Conservation (phyloP, 2,113 vertebrate species). For the Charina bottae region DNA sequence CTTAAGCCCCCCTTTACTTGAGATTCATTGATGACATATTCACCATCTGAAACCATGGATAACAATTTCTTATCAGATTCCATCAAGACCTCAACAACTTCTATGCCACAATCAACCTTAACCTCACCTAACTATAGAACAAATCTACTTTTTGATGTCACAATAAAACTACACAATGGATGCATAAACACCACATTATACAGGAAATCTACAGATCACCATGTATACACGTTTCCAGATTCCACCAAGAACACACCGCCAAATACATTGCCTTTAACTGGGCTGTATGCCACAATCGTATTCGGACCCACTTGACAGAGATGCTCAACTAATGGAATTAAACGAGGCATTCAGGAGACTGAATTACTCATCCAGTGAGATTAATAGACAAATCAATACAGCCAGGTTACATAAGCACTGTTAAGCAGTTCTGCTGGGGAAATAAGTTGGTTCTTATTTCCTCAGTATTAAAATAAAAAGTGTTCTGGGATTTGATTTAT, state of each 20-base stretch:
- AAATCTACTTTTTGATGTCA: neutral
- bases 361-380: neutral
- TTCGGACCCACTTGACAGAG: neutral
- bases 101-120: neutral
- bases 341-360: neutral
- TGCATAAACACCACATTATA: neutral
- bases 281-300: neutral
- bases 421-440: neutral
- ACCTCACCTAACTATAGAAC: neutral
- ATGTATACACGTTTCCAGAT: neutral
- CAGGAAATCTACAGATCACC: neutral
- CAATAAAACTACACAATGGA: neutral
- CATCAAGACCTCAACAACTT: neutral
- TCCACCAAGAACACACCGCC: neutral
- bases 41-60: neutral
- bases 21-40: neutral
- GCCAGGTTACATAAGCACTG: neutral
- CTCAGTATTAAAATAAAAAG: neutral
- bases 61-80: neutral
- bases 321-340: neutral
- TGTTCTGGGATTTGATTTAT: neutral
- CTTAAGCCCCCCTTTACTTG: neutral
- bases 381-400: neutral
- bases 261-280: neutral
- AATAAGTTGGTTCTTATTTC: no score